Evolutionary conservation across 2,797 vertebrate species (phyloP), one percentile per base, ranked within the genome.

Genomic region (Scomberomorus guttatus): DNA sequence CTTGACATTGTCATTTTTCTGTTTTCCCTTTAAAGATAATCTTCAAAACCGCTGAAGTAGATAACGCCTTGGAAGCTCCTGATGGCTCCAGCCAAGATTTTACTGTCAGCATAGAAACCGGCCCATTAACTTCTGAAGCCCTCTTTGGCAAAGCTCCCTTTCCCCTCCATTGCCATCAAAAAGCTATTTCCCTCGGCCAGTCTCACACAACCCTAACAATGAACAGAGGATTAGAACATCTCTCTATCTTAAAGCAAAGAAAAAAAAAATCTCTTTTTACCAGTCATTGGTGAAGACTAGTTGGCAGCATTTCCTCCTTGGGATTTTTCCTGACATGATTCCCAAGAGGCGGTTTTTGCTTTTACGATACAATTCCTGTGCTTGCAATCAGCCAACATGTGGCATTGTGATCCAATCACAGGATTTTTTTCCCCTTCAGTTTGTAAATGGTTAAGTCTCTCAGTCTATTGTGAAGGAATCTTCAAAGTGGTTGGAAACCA

Each of bases 41-140:
- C 92, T 92, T 92, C 90, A 90, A 92, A 94, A 91, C 86, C 81
- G 79, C 87, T 90, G 89, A 91, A 92, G 86, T 80, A 91, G 91
- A 93, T 90, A 94, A 89, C 80, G 84, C 87, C 75, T 83, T 62
- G 75, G 84, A 94, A 90, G 79, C 87, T 81, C 81, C 78, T 81
- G 85, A 90, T 84, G 82, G 81, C 82, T 90, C 77, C 73, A 89
- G 91, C 89, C 89, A 89, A 92, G 92, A 92, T 93, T 93, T 94
- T 86, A 92, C 94, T 93, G 93, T 94, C 91, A 91, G 90, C 88
- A 90, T 89, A 90, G 91, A 93, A 94, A 94, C 88, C 59, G 87
- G 86, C 90, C 90, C 90, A 93, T 93, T 95, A 93, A 94, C 91
- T 95, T 94, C 84, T 92, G 90, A 94, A 94, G 92, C 85, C 83